Base-by-base conservation (phyloP, 2,113 vertebrate genomes). In the Australoheros scitulus region DNA sequence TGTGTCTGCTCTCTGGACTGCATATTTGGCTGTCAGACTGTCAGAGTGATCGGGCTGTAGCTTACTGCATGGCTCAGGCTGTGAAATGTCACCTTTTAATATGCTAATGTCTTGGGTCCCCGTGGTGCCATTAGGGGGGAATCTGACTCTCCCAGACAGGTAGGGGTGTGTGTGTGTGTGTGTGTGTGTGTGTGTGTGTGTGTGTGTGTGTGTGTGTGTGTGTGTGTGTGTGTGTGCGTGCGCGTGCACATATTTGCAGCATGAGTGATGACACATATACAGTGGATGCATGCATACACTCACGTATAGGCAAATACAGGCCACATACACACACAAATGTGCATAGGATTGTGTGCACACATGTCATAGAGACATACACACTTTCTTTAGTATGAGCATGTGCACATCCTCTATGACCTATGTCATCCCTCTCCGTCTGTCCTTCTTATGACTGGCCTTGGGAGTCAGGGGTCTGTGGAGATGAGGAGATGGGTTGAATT, bases 61-160 rank as follows among this genome's bases (percentile, higher is more conserved):
- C 80, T 79, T 47, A 38, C 86, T 68, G 80, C 77, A 82, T 74
- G 72, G 59, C 81, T 76, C 84, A 61, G 24, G 72, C 83, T 92
- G 68, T 75, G 60, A 92, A 92, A 94, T 94, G 89, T 93, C 93
- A 94, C 92, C 93, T 95, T 95, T 94, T 92, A 92, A 91, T 93
- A 95, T 95, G 93, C 85, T 94, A 94, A 95, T 94, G 81, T 87
- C 20, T 52, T 7, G 32, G 80, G 85, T 92, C 93, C 94, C 93
- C 24, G 50, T 36, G 85, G 90, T 89, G 89, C 91, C 89, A 92
- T 95, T 93, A 92, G 90, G 86, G 57, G 52, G 87, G 87, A 88
- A 65, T 83, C 61, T 87, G 89, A 84, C 82, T 92, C 61, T 83
- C 74, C 76, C 81, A 86, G 85, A 88, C 89, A 93, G 92, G 89